phyloP scores from a whole-genome alignment of 1,140 invertebrate genomes.

The Drosophila simulans region DNA sequence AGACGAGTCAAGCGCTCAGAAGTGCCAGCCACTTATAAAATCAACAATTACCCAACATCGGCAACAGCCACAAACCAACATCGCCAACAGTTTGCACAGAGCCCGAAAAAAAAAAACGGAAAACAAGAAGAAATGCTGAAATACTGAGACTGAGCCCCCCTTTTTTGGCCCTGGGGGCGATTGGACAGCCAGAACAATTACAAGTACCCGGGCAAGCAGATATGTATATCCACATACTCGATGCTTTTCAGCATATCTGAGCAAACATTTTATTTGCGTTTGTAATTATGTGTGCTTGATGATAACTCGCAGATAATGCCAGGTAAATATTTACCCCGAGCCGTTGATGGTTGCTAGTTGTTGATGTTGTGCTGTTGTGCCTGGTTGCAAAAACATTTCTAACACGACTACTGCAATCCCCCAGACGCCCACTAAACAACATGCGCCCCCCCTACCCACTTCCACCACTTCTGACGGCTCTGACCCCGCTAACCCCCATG shows the following conservation, averaged over 20 bases:
- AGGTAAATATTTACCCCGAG: slow-evolving; percentile 66
- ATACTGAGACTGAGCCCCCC: slow-evolving; percentile 14
- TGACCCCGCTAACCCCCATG: slow-evolving; percentile 12
- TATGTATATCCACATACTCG: slow-evolving; percentile 32
- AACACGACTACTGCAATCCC: slow-evolving; percentile 55
- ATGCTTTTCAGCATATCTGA: slow-evolving; percentile 71
- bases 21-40: slow-evolving; percentile 61
- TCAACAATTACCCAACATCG: slow-evolving; percentile 68
- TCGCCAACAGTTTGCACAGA: slow-evolving; percentile 59
- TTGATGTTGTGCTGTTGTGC: slow-evolving; percentile 24
- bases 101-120: slow-evolving; percentile 36
- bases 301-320: slow-evolving; percentile 78
- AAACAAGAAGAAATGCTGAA: slow-evolving; percentile 4
- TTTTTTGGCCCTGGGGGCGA: slow-evolving; percentile 11
- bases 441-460: not conserved
- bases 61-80: slow-evolving; percentile 23
- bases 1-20: slow-evolving; percentile 44
- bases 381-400: slow-evolving; percentile 62
- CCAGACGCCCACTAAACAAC: slow-evolving; percentile 18
- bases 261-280: slow-evolving; percentile 80
- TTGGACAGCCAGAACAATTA: slow-evolving; percentile 57
- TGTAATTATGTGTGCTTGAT: slow-evolving; percentile 79
- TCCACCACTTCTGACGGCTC: not conserved
- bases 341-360: slow-evolving; percentile 38
- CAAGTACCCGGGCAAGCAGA: slow-evolving; percentile 42